Conservation (phyloP, 2,797 vertebrate species). For the Onychomys arenicola region DNA sequence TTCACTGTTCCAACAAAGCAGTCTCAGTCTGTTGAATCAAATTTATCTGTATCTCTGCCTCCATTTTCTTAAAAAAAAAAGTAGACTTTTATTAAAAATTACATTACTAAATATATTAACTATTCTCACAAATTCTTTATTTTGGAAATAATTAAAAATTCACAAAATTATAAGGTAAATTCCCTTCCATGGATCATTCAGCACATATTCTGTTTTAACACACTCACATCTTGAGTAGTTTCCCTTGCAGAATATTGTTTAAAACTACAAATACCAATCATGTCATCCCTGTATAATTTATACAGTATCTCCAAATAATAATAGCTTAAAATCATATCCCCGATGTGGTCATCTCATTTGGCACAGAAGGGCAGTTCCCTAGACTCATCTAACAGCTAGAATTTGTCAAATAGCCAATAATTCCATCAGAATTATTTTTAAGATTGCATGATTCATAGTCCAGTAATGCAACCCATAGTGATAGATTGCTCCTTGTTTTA, state of each 20-base stretch:
- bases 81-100: conserved; percentile 7
- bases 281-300: not conserved
- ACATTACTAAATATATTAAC: not conserved
- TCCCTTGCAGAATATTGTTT: not conserved
- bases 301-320: not conserved
- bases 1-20: no score
- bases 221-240: not conserved
- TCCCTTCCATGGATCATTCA: not conserved
- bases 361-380: not conserved
- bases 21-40: not conserved
- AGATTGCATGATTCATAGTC: not conserved
- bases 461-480: not conserved
- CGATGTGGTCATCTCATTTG: not conserved
- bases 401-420: not conserved
- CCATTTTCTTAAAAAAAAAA: not conserved
- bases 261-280: conserved; percentile 9
- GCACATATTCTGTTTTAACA: not conserved
- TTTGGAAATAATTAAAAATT: not conserved
- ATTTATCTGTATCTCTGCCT: not conserved
- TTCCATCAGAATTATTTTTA: not conserved
- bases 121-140: not conserved
- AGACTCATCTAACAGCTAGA: not conserved
- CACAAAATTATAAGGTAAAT: not conserved
- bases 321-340: conserved; percentile 23
- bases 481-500: not conserved